phyloP scores from a whole-genome alignment of 2,888 invertebrate genomes.

The Lamellibrachia columna region DNA sequence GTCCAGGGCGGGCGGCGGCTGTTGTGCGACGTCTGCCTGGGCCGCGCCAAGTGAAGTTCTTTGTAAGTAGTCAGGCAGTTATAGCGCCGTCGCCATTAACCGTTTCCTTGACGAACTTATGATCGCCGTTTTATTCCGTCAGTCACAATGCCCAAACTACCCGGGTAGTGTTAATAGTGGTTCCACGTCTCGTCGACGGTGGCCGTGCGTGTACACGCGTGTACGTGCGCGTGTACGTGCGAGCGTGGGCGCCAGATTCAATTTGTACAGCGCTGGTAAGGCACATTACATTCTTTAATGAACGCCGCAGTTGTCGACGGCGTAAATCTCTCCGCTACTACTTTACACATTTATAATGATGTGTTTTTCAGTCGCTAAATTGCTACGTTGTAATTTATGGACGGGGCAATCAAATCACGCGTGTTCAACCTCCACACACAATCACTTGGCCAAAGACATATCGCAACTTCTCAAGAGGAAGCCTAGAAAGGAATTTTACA shows the following conservation, averaged over 20 bases:
- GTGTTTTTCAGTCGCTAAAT: neutral
- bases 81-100: neutral
- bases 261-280: neutral
- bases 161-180: neutral
- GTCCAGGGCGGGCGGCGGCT: neutral
- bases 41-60: neutral
- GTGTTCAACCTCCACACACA: neutral
- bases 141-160: neutral
- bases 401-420: neutral
- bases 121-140: neutral
- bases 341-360: slow-evolving; percentile 10
- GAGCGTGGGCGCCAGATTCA: neutral
- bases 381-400: neutral
- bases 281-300: neutral
- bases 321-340: neutral
- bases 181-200: neutral
- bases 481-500: neutral
- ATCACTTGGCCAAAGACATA: neutral
- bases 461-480: neutral
- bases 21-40: neutral
- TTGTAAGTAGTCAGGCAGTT: neutral
- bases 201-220: neutral
- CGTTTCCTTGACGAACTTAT: neutral
- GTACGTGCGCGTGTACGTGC: neutral
- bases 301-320: neutral